phyloP scores from a whole-genome alignment of 2,797 vertebrate species.

The Pipistrellus pipistrellus region DNA sequence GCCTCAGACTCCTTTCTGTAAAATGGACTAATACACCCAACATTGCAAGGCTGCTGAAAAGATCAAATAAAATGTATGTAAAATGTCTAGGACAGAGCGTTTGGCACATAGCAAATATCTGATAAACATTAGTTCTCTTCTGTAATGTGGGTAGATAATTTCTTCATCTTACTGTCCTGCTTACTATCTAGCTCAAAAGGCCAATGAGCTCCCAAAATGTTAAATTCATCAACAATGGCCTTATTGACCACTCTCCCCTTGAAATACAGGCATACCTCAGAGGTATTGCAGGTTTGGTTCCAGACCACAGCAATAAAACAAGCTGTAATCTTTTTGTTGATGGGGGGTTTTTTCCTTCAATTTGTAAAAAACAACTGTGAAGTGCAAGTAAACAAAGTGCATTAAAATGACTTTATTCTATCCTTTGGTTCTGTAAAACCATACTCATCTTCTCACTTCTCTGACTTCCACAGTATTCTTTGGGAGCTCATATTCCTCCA shows the following conservation, averaged over 20 bases:
- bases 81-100: slow-evolving; percentile 28
- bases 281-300: not conserved
- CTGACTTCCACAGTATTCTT: slow-evolving; percentile 17
- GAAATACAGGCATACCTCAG: not conserved
- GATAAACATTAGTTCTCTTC: slow-evolving; percentile 52
- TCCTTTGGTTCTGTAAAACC: slow-evolving; percentile 26
- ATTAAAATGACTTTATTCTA: not conserved
- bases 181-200: not conserved
- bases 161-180: slow-evolving; percentile 33
- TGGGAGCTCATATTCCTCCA: slow-evolving; percentile 1
- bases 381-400: not conserved
- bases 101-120: slow-evolving; percentile 18
- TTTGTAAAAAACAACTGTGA: not conserved
- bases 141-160: slow-evolving; percentile 6
- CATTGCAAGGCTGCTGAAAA: slow-evolving; percentile 12
- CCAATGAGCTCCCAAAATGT: not conserved
- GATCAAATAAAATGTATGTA: slow-evolving; percentile 28
- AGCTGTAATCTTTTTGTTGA: not conserved
- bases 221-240: not conserved
- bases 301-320: not conserved
- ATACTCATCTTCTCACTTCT: slow-evolving; percentile 3
- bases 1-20: slow-evolving; percentile 11
- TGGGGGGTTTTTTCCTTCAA: not conserved
- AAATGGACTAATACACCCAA: slow-evolving; percentile 23
- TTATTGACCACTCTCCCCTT: not conserved